Base-by-base conservation (phyloP, 2,797 vertebrate species). In the Decapterus maruadsi region DNA sequence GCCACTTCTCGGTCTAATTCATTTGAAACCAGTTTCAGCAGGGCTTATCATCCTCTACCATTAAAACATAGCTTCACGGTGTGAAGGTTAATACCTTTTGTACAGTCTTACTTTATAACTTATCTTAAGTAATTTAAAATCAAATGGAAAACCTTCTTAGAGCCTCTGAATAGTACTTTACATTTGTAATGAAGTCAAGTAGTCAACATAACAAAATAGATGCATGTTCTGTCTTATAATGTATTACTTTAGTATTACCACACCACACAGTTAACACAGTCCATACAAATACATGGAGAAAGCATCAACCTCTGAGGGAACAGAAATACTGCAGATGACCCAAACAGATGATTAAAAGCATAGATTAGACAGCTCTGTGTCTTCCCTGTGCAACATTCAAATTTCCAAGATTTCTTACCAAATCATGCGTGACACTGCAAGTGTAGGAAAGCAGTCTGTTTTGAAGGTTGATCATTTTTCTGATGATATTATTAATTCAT, bases 1-100 rank as follows among this genome's bases (percentile, higher is more conserved):
- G 82, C 65, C 43, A 29, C 57, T 84, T 86, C 46, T 80, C 46
- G 42, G 50, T 67, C 11, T 13, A 51, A 31, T 50, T 72, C 11
- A 31, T 34, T 78, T 75, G 20, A 48, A 60, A 77, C 17, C 22
- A 22, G 10, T 8, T 55, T 76, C 50, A 80, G 68, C 34, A 36
- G 34, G 8, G 34, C 34, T 67, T 31, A 11, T 29, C 13, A 45
- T 45, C 43, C 16, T 6, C 3, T 40, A 4, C 36, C 29, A 54
- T 26, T 20, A 75, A 58, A 62, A 20, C 19, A 11, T 12, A 42
- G 9, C 17, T 40, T 71, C 31, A 2, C 12, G 43, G 19, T 50
- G 43, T 4, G 5, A n/a, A 20, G 11, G n/a, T 50, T 4, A 50
- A 20, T 50, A n/a, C n/a, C 4, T 50, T 48, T 50, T 50, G 48